These are phyloP conservation scores for Cephus cinctus DNA, from an alignment of 1,140 invertebrate species.

Conservation along the genomic window DNA sequence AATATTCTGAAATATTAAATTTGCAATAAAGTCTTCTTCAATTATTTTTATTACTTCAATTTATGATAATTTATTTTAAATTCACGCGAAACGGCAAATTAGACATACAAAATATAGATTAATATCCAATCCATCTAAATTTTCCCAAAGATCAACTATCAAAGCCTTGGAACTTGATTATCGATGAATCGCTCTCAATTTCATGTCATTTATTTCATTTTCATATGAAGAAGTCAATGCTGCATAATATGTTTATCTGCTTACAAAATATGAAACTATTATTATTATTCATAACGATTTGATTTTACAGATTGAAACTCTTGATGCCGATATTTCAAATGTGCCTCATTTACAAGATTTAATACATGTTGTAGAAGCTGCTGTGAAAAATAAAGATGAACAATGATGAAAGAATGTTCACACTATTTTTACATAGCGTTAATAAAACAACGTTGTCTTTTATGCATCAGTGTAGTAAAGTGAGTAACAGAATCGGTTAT, in stretches of 20 bases:
- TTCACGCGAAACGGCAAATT: too few species aligned
- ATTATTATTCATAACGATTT: background rate
- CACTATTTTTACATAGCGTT: too few species aligned
- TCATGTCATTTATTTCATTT: background rate
- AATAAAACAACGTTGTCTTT: too few species aligned
- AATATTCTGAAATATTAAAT: too few species aligned
- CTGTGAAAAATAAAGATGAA: slow-evolving; percentile 31
- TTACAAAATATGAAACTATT: background rate
- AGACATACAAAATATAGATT: too few species aligned
- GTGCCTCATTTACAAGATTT: slow-evolving; percentile 38
- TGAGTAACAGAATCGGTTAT: too few species aligned
- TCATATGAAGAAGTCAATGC: background rate
- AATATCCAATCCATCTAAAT: too few species aligned
- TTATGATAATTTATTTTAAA: too few species aligned
- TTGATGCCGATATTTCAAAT: slow-evolving; percentile 25
- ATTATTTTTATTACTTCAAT: too few species aligned
- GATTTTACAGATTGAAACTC: slow-evolving; percentile 29
- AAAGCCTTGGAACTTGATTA: background rate
- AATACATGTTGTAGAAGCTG: slow-evolving; percentile 41
- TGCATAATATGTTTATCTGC: slow-evolving; percentile 16
- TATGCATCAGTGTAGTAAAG: too few species aligned
- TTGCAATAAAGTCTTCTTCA: too few species aligned
- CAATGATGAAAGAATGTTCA: too few species aligned
- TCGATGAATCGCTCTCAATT: background rate
- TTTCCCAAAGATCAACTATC: background rate